phyloP scores from a whole-genome alignment of 2,888 invertebrate genomes.

The Apodemia mormo region DNA sequence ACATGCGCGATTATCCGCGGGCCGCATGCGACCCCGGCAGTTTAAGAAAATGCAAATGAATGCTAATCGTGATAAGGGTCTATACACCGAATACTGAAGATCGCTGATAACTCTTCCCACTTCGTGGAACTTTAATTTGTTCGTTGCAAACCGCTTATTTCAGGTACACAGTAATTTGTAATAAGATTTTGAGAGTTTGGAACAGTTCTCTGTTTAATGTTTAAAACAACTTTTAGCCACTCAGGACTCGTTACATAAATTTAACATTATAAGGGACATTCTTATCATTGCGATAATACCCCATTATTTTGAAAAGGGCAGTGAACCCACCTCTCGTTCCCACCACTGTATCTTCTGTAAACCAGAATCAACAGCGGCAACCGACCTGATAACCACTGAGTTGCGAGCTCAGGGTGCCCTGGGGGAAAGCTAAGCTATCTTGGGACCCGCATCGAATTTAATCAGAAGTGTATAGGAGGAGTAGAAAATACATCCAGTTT shows the following conservation, averaged over 20 bases:
- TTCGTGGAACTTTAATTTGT: slow-evolving; percentile 22
- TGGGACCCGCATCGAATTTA: no score
- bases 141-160: slow-evolving; percentile 21
- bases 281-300: neutral
- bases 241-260: neutral
- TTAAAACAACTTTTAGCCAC: neutral
- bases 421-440: no score
- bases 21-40: slow-evolving; percentile 27
- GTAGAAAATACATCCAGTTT: no score
- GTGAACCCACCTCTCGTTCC: no score
- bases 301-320: neutral
- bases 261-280: neutral
- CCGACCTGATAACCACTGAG: no score
- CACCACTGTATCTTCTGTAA: no score
- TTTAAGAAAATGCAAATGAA: slow-evolving; percentile 55
- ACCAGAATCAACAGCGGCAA: no score
- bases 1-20: slow-evolving; percentile 29
- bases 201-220: neutral
- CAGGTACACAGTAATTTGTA: neutral
- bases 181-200: neutral
- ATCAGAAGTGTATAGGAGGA: no score
- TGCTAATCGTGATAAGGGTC: slow-evolving; percentile 47
- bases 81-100: slow-evolving; percentile 29
- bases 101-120: slow-evolving; percentile 8
- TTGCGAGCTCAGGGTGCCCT: no score